Base-by-base conservation (phyloP, 1,140 invertebrate genomes). In the Muscidifurax raptorellus region DNA sequence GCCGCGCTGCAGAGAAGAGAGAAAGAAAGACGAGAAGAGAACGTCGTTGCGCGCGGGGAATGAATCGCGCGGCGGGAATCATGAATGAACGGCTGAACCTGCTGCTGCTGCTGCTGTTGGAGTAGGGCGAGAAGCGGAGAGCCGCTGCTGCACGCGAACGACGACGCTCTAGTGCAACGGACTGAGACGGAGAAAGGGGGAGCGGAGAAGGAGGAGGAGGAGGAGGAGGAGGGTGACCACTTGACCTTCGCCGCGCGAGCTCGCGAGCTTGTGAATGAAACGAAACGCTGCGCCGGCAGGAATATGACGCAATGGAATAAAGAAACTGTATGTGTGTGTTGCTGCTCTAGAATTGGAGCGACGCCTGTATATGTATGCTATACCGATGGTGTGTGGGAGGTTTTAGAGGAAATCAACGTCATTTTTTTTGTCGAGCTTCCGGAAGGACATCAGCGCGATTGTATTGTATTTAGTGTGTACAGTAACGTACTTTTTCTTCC, bases 231-330 rank as follows among this genome's bases (percentile, higher is more conserved):
- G 86, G 88, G 86, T 90, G 91, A 91, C 89, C 90, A 91, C 89
- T 92, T 92, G 92, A 92, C 92, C 92, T 93, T 93, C 92, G 91
- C 71, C 85, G 87, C 85, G 87, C 88, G 89, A 89, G 86, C 80
- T 80, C 86, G 86, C 87, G 90, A 91, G 87, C 3, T n/a, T 10
- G 71, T 92, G 91, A 93, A 93, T 93, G 92, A 92, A 93, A 91
- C 89, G 88, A 75, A 74, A 82, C 52, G 85, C 87, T 87, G 86
- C 85, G 83, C 83, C 83, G 81, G 83, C 82, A 87, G 72, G 86
- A 82, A 86, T 90, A 87, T 91, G 91, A 92, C 91, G 92, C 90
- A 92, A 89, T 89, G 86, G 79, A 87, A 84, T 84, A 30, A 13
- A 27, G 32, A 36, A 32, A 36, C 9, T 10, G 32, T 32, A 32